These are phyloP conservation scores for Myotis vivesi DNA, from an alignment of 2,797 vertebrate genomes.

Conservation along the genomic window DNA sequence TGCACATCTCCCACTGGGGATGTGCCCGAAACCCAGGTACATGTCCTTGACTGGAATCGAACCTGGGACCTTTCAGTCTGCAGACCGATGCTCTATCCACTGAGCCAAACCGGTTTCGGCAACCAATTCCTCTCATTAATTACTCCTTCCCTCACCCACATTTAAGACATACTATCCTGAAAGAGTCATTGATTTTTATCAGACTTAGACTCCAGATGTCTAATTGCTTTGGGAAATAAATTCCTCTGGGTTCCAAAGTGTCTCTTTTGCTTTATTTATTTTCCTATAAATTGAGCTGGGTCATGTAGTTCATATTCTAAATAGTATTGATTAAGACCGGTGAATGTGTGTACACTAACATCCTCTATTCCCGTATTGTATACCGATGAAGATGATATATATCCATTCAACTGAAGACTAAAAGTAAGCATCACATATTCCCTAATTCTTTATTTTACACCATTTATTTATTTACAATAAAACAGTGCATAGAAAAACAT, in stretches of 20 bases:
- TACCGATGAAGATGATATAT: background rate
- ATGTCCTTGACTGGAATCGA: too few species aligned
- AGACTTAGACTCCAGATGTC: conserved; percentile 61
- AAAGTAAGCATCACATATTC: background rate
- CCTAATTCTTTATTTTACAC: conserved; percentile 24
- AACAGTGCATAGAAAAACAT: background rate
- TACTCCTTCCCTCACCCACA: background rate
- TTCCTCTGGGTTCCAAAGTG: conserved; percentile 36
- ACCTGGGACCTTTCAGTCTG: too few species aligned
- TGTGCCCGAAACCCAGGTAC: too few species aligned
- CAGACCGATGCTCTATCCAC: too few species aligned
- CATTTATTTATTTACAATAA: conserved; percentile 18
- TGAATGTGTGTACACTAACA: background rate
- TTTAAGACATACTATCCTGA: conserved; percentile 55
- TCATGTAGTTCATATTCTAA: conserved; percentile 58
- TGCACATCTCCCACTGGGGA: too few species aligned
- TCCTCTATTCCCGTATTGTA: background rate
- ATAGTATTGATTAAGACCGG: conserved; percentile 22
- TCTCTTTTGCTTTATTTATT: conserved; percentile 59
- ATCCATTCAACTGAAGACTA: background rate
- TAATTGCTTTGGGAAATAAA: conserved; percentile 21
- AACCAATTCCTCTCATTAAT: background rate
- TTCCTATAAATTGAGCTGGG: conserved; percentile 50
- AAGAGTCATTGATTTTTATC: conserved; percentile 75
- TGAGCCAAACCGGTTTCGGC: too few species aligned